Percentiles rank a stretch among this genome's conserved stretches.
phyloP scores from a whole-genome alignment of 2,797 vertebrate species.

The Eidolon dupreanum region DNA sequence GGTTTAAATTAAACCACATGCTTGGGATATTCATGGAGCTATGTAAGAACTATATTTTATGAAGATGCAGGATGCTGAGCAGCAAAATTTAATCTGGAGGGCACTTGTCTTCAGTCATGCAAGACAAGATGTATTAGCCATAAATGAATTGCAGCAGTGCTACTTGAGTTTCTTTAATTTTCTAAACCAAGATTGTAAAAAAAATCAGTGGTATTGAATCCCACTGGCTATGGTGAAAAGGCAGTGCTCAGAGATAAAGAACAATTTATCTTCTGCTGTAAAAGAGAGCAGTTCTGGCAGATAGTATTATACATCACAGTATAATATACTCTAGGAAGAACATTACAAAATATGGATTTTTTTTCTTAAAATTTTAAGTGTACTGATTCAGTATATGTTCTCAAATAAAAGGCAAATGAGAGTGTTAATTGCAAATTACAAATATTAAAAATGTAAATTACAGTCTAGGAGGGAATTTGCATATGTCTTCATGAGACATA shows the following conservation, averaged over 20 bases:
- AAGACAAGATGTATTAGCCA: slow-evolving; percentile 76
- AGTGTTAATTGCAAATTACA: slow-evolving; percentile 58
- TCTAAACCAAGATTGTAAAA: slow-evolving; percentile 78
- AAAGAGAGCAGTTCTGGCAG: slow-evolving; percentile 71
- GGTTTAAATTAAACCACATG: slow-evolving; percentile 78
- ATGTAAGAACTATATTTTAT: slow-evolving; percentile 55
- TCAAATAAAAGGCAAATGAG: slow-evolving; percentile 70
- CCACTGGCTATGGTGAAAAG: slow-evolving; percentile 63
- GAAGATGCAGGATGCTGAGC: slow-evolving; percentile 69
- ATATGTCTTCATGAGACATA: slow-evolving; percentile 56
- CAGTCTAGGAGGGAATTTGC: background rate
- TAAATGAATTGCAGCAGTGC: slow-evolving; percentile 54
- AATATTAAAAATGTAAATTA: slow-evolving; percentile 66
- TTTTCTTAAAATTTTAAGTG: slow-evolving; percentile 34
- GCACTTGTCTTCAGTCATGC: slow-evolving; percentile 75
- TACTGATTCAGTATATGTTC: slow-evolving; percentile 11
- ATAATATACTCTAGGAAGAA: slow-evolving; percentile 57
- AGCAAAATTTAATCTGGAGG: slow-evolving; percentile 78
- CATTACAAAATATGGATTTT: slow-evolving; percentile 44
- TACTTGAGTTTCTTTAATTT: slow-evolving; percentile 77
- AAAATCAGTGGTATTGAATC: slow-evolving; percentile 71
- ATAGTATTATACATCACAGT: slow-evolving; percentile 4
- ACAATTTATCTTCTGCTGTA: slow-evolving; percentile 73
- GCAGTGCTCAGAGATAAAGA: slow-evolving; percentile 70
- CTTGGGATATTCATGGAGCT: slow-evolving; percentile 66